Evolutionary conservation across 2,113 vertebrate species (phyloP).

Genomic region (Istiophorus platypterus): DNA sequence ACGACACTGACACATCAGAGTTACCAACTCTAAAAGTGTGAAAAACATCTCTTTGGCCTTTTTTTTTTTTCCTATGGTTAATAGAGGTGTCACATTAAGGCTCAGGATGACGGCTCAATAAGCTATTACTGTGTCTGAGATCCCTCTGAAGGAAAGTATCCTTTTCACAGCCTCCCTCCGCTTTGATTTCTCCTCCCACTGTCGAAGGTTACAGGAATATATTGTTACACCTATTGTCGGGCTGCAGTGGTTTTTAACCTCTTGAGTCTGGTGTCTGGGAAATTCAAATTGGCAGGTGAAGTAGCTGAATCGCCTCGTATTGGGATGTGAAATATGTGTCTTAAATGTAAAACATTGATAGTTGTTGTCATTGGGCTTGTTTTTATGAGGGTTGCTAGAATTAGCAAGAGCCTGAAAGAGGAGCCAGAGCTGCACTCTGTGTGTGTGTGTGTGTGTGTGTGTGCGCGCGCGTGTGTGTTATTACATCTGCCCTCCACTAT

Average conservation of each 20-base stretch:
- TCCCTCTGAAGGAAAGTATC: background rate
- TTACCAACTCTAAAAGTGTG: background rate
- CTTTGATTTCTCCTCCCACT: constrained; percentile 31
- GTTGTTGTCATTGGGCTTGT: constrained; percentile 24
- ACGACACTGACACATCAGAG: background rate
- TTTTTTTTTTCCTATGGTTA: constrained; percentile 22
- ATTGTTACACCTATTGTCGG: constrained; percentile 48
- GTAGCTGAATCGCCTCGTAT: background rate
- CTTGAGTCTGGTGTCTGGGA: background rate
- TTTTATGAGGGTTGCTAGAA: constrained; percentile 35
- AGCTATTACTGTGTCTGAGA: constrained; percentile 28
- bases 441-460: constrained; percentile 29
- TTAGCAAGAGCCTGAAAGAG: constrained; percentile 33
- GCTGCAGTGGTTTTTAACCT: constrained; percentile 5
- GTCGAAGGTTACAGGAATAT: constrained; percentile 46
- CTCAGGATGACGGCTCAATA: background rate
- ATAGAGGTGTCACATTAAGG: background rate
- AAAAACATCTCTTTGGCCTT: constrained; percentile 13
- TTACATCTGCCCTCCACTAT: constrained; percentile 32
- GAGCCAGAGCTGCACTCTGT: constrained; percentile 28
- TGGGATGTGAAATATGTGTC: constrained; percentile 2
- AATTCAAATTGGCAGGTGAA: background rate
- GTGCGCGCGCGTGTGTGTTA: constrained; percentile 29
- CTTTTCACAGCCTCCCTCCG: background rate
- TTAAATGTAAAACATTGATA: constrained; percentile 5